Conservation (phyloP, 2,888 invertebrate genomes). For the Drosophila sordidula region DNA sequence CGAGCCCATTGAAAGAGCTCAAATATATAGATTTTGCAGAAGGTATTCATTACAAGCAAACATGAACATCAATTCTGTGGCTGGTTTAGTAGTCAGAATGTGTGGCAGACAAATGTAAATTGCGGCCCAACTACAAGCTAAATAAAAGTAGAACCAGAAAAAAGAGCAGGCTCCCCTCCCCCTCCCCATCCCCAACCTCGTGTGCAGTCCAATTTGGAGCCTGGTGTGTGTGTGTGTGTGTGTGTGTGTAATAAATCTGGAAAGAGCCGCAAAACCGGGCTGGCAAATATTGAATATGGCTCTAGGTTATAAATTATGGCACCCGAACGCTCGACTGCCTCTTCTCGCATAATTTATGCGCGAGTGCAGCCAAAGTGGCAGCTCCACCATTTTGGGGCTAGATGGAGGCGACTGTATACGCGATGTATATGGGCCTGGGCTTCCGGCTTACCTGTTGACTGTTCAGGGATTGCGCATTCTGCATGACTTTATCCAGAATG, state of each 20-base stretch:
- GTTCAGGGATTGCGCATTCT: conserved; percentile 89
- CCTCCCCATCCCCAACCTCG: too few relatives aligned
- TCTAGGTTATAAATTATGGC: conserved; percentile 77
- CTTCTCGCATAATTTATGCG: conserved; percentile 69
- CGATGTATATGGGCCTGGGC: not conserved
- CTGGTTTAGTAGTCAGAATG: conserved; percentile 34
- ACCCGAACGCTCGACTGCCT: conserved; percentile 59
- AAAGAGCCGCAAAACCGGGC: conserved; percentile 45
- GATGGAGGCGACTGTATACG: not conserved
- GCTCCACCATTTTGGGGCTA: conserved; percentile 2
- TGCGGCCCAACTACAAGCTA: conserved; percentile 64
- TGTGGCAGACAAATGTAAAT: conserved; percentile 64
- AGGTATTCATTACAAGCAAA: conserved; percentile 70
- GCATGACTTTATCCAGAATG: conserved; percentile 89
- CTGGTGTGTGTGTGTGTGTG: conserved; percentile 13
- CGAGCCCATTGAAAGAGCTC: conserved; percentile 31
- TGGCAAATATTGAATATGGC: conserved; percentile 80
- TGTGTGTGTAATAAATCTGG: conserved; percentile 65
- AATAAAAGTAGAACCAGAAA: conserved; percentile 64
- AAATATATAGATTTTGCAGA: conserved; percentile 45
- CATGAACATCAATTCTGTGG: conserved; percentile 68
- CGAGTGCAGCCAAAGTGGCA: conserved; percentile 48
- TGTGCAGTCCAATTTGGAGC: conserved; percentile 30
- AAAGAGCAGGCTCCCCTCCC: conserved; percentile 12
- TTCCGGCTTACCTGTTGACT: conserved; percentile 88